Conservation (phyloP, 1,140 invertebrate genomes). For the Diplogasteroides magnus region DNA sequence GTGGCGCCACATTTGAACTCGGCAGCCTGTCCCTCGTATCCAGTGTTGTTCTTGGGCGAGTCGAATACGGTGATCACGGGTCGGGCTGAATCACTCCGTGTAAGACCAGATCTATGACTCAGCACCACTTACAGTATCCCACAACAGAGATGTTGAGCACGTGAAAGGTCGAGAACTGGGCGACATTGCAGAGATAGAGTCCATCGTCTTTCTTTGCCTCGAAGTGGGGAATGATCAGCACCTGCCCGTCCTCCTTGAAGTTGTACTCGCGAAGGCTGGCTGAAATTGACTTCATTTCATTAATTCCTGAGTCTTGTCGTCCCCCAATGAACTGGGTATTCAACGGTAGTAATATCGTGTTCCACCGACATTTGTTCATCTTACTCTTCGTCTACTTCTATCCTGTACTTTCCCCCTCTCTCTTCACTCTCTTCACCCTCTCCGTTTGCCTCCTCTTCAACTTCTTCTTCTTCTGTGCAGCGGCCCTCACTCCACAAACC, state of each 20-base stretch:
- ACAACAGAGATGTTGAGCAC: slow-evolving; percentile 32
- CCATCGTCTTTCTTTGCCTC: slow-evolving; percentile 31
- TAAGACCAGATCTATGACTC: background rate
- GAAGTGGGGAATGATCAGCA: slow-evolving; percentile 32
- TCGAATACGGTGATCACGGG: slow-evolving; percentile 35
- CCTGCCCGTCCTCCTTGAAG: slow-evolving; percentile 28
- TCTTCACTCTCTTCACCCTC: too few species aligned
- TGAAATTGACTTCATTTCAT: too few species aligned
- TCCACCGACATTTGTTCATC: too few species aligned
- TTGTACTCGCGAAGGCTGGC: slow-evolving; percentile 27
- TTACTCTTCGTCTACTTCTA: too few species aligned
- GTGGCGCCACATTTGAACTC: slow-evolving; percentile 31
- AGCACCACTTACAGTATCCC: slow-evolving; percentile 27
- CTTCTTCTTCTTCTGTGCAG: too few species aligned
- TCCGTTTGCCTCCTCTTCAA: too few species aligned
- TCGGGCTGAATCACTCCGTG: slow-evolving; percentile 10
- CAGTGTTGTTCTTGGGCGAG: slow-evolving; percentile 18
- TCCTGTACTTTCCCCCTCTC: too few species aligned
- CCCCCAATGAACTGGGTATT: too few species aligned
- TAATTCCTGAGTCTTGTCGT: too few species aligned
- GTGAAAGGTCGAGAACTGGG: slow-evolving; percentile 30
- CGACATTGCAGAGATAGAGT: slow-evolving; percentile 34
- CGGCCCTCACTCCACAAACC: too few species aligned
- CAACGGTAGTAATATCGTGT: too few species aligned
- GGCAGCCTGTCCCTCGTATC: slow-evolving; percentile 26